phyloP scores from a whole-genome alignment of 2,888 invertebrate genomes.

The Epistrophe eligans region DNA sequence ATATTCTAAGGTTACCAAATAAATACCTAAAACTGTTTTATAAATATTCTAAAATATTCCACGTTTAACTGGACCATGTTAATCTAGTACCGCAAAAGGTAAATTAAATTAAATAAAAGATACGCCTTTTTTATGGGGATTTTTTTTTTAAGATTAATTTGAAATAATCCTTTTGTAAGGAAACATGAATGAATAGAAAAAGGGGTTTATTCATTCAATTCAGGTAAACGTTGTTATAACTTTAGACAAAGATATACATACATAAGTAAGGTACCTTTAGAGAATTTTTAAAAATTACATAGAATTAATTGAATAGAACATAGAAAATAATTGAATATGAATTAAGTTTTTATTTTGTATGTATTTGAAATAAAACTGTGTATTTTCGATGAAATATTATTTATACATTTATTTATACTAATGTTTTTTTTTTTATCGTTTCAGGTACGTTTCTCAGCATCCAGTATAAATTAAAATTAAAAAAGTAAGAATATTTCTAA shows the following conservation, averaged over 20 bases:
- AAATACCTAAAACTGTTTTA: background rate
- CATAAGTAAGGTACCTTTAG: too few relatives aligned
- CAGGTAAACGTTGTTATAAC: background rate
- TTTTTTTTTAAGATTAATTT: background rate
- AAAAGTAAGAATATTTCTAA: slow-evolving; percentile 15
- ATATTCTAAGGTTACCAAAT: background rate
- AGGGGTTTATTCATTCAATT: background rate
- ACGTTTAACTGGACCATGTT: background rate
- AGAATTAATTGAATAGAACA: background rate
- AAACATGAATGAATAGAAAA: background rate
- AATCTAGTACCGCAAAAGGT: background rate
- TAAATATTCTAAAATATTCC: slow-evolving; percentile 1
- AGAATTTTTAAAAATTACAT: background rate
- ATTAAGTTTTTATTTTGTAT: background rate
- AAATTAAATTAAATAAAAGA: background rate
- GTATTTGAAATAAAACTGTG: too few relatives aligned
- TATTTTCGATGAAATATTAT: background rate
- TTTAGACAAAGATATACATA: background rate
- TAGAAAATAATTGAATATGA: too few relatives aligned
- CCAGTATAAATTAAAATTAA: background rate
- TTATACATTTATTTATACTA: too few relatives aligned
- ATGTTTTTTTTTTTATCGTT: slow-evolving; percentile 48
- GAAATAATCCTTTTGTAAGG: background rate
- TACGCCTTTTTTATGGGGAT: background rate
- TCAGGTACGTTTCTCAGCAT: slow-evolving; percentile 55